Base-by-base conservation (phyloP, 2,888 invertebrate genomes). In the Cenopis cana region DNA sequence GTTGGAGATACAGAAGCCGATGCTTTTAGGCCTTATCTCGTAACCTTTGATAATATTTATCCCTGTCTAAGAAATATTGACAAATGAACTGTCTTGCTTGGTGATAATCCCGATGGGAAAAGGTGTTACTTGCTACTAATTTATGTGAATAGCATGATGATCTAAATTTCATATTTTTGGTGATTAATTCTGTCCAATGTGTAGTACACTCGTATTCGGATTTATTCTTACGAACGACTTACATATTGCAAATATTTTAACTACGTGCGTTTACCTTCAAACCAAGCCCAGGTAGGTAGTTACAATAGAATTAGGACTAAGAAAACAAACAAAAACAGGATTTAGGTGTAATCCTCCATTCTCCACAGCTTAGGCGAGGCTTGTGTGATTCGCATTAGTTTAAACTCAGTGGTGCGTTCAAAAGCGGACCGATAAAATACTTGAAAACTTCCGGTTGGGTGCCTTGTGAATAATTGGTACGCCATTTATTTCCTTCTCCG, bases 281-380 rank as follows among this genome's bases (percentile, higher is more conserved):
- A 74, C 75, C 75, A 72, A 77, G 74, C 75, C 75, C 77, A 72
- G 68, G 55, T 69, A 38, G 68, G 52, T 69, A 38, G 54, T 55
- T 12, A 90, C 87, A 90, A 91, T 86, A 85, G 90, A 85, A 85
- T 89, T 86, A 89, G 76, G 74, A 77, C 76, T 88, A 92, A 92
- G 91, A 90, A 93, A 91, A 93, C 89, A 93, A 93, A 93, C 92
- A 93, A 93, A 90, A 91, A 93, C 91, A 91, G 89, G 89, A 89
- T 93, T 93, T 90, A 87, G 82, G 74, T 85, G 89, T 92, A 93
- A 93, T 91, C 90, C 87, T 82, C 87, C 76, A 87, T 91, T 90
- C 89, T 89, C 79, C 78, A 73, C 85, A 82, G 89, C 91, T 91
- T 89, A 91, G 80, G 82, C 77, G 84, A 80, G 80, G 80, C 83